Base-by-base conservation (phyloP, 2,888 invertebrate genomes). In the Caradrina kadenii region DNA sequence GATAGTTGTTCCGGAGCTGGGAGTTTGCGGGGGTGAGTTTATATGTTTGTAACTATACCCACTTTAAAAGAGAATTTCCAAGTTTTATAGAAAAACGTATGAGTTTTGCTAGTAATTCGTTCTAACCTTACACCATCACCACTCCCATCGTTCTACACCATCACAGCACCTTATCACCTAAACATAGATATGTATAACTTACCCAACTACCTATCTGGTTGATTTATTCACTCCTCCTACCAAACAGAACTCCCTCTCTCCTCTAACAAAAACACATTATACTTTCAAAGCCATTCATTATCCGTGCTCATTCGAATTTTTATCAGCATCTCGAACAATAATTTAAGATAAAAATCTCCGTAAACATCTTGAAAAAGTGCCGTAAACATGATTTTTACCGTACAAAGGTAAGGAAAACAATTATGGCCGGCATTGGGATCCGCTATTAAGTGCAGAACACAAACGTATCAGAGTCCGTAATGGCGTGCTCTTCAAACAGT, bases 351-450 rank as follows among this genome's bases (percentile, higher is more conserved):
- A 76, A 75, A 73, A 69, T 69, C 72, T 63, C 19, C 21, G 15
- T 10, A 62, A 54, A 55, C 65, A 73, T 79, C 71, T 75, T 31
- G 6, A 73, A 63, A 71, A 61, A 78, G 69, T 72, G 77, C 75
- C 84, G 85, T 88, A 87, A 89, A 88, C 86, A 89, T 87, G 86
- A 87, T 86, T 82, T 79, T 81, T 81, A 78, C 77, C 81, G 80
- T 83, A 92, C 92, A 93, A 94, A 93, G 93, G 92, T 91, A 93
- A 91, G 91, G 92, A 92, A 93, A 95, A 95, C 94, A 95, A 95
- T 95, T 94, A 95, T 90, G 90, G 88, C 84, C 79, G 88, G 89
- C 93, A 93, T 93, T 89, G 92, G 90, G 91, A 91, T 89, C 90
- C 89, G 91, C 93, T 93, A 95, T 94, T 94, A 95, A 93, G 91